Conservation (phyloP, 1,140 invertebrate genomes). For the Cotesia typhae region DNA sequence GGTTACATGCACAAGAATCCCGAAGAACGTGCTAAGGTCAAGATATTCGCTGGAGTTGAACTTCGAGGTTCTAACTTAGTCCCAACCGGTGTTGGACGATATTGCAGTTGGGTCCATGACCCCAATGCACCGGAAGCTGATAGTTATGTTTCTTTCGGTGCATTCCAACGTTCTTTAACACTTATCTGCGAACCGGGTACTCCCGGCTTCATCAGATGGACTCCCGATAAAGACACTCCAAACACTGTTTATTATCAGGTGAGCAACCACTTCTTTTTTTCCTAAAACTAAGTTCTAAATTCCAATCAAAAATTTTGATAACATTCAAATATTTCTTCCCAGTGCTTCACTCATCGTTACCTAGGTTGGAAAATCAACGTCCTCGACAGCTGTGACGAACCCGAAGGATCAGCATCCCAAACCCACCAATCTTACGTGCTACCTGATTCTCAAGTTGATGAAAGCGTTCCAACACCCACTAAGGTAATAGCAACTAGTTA, state of each 20-base stretch:
- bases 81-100: conserved; percentile 79
- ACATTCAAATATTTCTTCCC: conserved; percentile 39
- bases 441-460: conserved; percentile 67
- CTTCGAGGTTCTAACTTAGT: conserved; percentile 70
- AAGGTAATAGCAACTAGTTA: conserved; percentile 76
- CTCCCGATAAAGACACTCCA: conserved; percentile 85
- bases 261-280: conserved; percentile 37
- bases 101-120: conserved; percentile 88
- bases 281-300: not conserved
- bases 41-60: conserved; percentile 82
- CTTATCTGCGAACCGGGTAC: conserved; percentile 84
- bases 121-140: conserved; percentile 76
- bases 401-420: conserved; percentile 67
- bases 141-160: conserved; percentile 85
- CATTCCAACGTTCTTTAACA: conserved; percentile 84
- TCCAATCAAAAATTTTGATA: too few species aligned
- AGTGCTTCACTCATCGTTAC: conserved; percentile 92
- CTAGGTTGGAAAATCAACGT: conserved; percentile 96
- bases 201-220: conserved; percentile 87
- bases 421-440: conserved; percentile 64
- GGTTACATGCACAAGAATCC: conserved; percentile 87
- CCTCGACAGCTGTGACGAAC: conserved; percentile 77
- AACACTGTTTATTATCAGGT: conserved; percentile 94
- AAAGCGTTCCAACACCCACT: conserved; percentile 75
- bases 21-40: conserved; percentile 82